Base-by-base conservation (phyloP, 1,140 invertebrate species). In the Charaxes varanes region DNA sequence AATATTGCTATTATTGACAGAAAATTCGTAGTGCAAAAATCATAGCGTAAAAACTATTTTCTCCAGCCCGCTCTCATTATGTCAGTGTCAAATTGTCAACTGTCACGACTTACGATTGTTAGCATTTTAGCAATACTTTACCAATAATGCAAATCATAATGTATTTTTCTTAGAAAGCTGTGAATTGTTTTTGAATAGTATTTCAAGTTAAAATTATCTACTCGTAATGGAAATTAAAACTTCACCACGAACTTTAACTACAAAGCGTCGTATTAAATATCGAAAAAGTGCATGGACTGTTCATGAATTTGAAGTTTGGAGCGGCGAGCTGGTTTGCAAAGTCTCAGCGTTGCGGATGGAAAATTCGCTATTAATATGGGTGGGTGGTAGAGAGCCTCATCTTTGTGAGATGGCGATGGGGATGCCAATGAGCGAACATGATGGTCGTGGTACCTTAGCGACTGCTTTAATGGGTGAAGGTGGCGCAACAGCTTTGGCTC, bases 291-390 rank as follows among this genome's bases (percentile, higher is more conserved):
- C 24, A 18, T 66, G 68, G 55, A 53, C 24, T 14, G 17, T 58
- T 15, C 52, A 66, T 13, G 51, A 65, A 34, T 66, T 68, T 27
- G 53, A 59, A 30, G 52, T 62, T 30, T 63, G 64, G 54, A 62
- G 60, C 28, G 59, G 54, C 4, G 49, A 56, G 37, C 18, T 41
- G 16, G 36, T 64, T 17, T 57, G 54, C 15, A 43, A 58, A 31
- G 59, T 42, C 33, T 46, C 41, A 35, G 56, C 42, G 26, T 34
- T 66, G 13, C 32, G 44, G 14, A 63, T 61, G 60, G 12, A 46
- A 6, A 47, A 41, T 8, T 60, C 59, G 11, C 23, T 60, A 15
- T 42, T 66, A 6, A 1, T 65, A 19, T 65, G 62, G 62, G 30
- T 62, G 26, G 69, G 66, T 17, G 57, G 55, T 16, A 38, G 45